A percentile compares a stretch with the other conserved stretches of the same genome.
These are phyloP conservation scores for Microctenopoma lineatum DNA, from an alignment of 2,797 vertebrate species.

Conservation along the genomic window DNA sequence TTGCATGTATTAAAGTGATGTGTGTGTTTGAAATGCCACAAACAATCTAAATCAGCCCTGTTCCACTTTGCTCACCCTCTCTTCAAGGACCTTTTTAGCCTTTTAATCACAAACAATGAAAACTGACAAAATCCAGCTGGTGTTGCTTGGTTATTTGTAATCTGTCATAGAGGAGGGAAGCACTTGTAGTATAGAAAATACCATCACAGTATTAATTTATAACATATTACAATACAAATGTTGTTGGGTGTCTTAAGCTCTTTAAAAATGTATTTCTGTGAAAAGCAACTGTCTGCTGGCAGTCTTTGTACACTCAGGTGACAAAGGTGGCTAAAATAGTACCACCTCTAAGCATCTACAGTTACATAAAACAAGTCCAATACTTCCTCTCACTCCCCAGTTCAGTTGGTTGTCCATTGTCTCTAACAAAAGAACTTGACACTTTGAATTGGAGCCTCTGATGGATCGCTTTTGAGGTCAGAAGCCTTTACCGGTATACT, in stretches of 20 bases:
- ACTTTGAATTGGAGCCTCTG: constrained; percentile 82
- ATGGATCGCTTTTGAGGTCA: constrained; percentile 84
- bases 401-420: constrained; percentile 80
- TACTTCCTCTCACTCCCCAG: constrained; percentile 83
- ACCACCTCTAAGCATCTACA: constrained; percentile 77
- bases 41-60: constrained; percentile 15
- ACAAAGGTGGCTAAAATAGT: constrained; percentile 77
- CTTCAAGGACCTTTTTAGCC: constrained; percentile 41
- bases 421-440: constrained; percentile 79
- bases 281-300: constrained; percentile 56
- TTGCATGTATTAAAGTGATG: constrained; percentile 54
- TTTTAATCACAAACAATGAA: constrained; percentile 53
- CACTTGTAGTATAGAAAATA: neutral
- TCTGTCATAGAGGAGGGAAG: constrained; percentile 32
- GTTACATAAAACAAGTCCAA: constrained; percentile 83
- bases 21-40: constrained; percentile 61
- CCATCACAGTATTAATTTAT: neutral
- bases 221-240: neutral
- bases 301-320: constrained; percentile 68
- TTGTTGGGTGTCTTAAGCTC: neutral
- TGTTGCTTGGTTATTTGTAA: constrained; percentile 45
- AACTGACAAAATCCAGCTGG: constrained; percentile 60
- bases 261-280: constrained; percentile 1
- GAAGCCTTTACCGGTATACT: constrained; percentile 79
- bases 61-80: constrained; percentile 27